phyloP scores from a whole-genome alignment of 2,113 vertebrate species.

The Acrocephalus arundinaceus region DNA sequence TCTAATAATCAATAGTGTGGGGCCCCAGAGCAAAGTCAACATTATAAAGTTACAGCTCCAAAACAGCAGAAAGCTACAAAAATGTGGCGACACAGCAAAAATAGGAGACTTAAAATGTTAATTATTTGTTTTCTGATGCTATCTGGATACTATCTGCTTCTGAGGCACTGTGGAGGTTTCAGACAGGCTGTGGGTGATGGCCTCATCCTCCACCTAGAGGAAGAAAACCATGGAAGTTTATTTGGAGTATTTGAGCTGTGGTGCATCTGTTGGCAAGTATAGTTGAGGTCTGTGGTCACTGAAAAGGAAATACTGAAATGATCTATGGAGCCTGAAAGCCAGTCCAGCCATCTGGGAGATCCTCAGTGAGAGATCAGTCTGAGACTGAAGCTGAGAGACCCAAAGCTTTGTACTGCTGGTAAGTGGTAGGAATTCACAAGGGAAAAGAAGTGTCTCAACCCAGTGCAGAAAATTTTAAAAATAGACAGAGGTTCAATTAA shows the following conservation, averaged over 20 bases:
- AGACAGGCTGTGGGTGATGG: neutral
- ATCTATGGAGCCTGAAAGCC: neutral
- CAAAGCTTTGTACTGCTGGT: neutral
- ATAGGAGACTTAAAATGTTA: neutral
- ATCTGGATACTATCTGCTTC: neutral
- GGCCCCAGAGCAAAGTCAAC: neutral
- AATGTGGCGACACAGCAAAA: neutral
- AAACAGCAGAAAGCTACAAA: neutral
- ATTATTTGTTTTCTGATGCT: neutral
- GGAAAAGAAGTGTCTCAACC: neutral
- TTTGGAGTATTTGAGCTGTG: neutral
- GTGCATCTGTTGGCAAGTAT: neutral
- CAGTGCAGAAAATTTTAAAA: neutral
- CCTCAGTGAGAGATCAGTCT: neutral
- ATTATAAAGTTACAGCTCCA: neutral
- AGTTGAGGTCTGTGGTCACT: neutral
- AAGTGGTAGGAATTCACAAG: neutral
- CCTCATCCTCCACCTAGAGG: neutral
- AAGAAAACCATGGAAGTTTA: neutral
- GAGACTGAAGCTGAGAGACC: neutral
- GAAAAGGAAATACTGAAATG: neutral
- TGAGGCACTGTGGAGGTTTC: neutral
- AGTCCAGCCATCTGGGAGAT: neutral
- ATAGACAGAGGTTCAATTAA: neutral
- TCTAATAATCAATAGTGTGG: neutral